A percentile compares a stretch with the other conserved stretches of the same genome.
These are phyloP conservation scores for Myrmophylax atrothorax DNA, from an alignment of 2,113 vertebrate species.

Conservation along the genomic window DNA sequence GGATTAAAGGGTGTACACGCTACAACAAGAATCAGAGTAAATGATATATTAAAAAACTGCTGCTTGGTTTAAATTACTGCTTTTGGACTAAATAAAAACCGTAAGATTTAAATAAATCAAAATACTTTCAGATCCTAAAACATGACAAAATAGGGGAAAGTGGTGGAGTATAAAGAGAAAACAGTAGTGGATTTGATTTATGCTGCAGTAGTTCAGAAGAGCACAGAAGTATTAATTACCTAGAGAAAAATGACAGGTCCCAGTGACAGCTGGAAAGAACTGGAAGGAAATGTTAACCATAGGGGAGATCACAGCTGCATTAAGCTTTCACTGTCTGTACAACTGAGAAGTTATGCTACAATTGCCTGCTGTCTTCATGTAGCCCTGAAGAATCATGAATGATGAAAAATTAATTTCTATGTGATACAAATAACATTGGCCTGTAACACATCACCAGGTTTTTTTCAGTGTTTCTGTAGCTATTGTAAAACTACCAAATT, in stretches of 20 bases:
- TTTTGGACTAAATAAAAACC: background rate
- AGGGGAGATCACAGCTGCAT: background rate
- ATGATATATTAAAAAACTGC: background rate
- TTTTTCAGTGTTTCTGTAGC: background rate
- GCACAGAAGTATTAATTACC: background rate
- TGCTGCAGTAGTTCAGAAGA: background rate
- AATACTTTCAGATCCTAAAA: background rate
- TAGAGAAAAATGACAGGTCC: background rate
- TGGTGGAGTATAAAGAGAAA: background rate
- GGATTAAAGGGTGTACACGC: background rate
- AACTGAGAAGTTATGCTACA: background rate
- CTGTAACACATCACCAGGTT: rapidly evolving
- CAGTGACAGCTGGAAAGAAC: background rate
- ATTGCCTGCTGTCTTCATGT: background rate
- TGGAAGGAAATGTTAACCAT: background rate
- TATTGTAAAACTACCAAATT: background rate
- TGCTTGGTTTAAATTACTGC: background rate
- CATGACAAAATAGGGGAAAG: background rate
- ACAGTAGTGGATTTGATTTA: background rate
- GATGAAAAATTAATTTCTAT: background rate
- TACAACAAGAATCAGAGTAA: background rate
- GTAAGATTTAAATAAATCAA: background rate
- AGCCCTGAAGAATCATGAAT: background rate
- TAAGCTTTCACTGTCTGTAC: background rate
- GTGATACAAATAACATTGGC: background rate